These are phyloP conservation scores for Trichosurus vulpecula DNA, from an alignment of 2,797 vertebrate genomes.

Conservation along the genomic window DNA sequence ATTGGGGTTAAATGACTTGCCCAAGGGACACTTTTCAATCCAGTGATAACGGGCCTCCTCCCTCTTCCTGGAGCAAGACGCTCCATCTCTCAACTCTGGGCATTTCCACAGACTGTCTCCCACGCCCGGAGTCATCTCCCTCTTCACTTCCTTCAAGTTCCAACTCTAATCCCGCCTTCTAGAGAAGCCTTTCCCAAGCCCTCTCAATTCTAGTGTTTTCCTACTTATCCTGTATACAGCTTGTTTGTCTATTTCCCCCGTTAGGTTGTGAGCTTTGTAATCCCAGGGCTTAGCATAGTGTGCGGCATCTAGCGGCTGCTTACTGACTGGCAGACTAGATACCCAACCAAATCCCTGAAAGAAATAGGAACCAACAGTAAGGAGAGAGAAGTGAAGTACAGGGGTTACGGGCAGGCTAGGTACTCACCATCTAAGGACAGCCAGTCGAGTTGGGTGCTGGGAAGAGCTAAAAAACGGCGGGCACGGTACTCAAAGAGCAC, in stretches of 20 bases:
- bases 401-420: neutral
- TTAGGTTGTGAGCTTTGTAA: neutral
- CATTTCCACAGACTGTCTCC: neutral
- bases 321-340: neutral
- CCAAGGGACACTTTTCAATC: neutral
- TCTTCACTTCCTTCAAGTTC: neutral
- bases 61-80: neutral
- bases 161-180: neutral
- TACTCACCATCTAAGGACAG: slow-evolving; percentile 92
- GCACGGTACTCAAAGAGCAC: slow-evolving; percentile 94
- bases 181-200: neutral
- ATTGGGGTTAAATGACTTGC: too few species aligned
- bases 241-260: neutral
- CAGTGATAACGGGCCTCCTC: neutral
- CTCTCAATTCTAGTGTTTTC: neutral
- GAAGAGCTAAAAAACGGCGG: slow-evolving; percentile 89
- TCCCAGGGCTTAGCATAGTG: neutral
- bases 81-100: neutral
- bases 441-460: slow-evolving; percentile 93
- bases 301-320: neutral
- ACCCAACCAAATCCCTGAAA: neutral
- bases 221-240: neutral
- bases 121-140: neutral
- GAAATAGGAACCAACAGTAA: neutral
- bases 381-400: neutral